Evolutionary conservation across 2,797 vertebrate genomes (phyloP), one percentile per base, ranked within the genome.

Genomic region (Mycteria americana): DNA sequence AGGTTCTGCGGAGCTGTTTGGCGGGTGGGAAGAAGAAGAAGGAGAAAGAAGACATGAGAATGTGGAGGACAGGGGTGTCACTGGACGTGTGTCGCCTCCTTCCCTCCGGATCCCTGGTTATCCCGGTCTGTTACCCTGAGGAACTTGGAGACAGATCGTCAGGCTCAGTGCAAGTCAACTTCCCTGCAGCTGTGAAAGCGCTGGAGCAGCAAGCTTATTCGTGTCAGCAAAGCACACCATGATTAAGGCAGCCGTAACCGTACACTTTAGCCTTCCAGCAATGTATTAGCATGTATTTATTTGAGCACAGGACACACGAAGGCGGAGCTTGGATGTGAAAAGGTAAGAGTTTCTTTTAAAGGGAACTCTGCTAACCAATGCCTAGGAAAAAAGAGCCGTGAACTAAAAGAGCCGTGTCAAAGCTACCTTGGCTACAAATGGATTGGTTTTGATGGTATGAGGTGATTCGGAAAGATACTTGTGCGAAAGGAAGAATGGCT

Each of bases 21-120:
- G 18, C 50, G 53, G 10, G 18, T 48, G 33, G 48, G 37, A 51
- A 69, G 51, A 62, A 81, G 56, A 7, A 48, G 24, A 6, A 48
- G 15, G 39, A 69, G 53, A 70, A 91, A 67, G 30, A 69, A 3
- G 18, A 31, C 4, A 3, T 4, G 37, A 72, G 45, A 68, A 39
- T 13, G 16, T 39, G 39, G n/a, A 62, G 67, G 54, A 17, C 24
- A 35, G 35, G 24, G 1, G 0, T 27, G 16, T 54, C 57, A 18
- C 22, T 10, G n/a, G 22, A 19, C 2, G 0, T 50, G 27, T 0
- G 0, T 18, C 27, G 24, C n/a, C 25, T 56, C 24, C 46, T 85
- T 75, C 50, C 59, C 24, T 82, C 18, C 2, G 2, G 24, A 35
- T 72, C 53, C n/a, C 21, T 31, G 6, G 10, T 65, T 83, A 35